Base-by-base conservation (phyloP, 1,140 invertebrate species). In the Drosophila watanabei region DNA sequence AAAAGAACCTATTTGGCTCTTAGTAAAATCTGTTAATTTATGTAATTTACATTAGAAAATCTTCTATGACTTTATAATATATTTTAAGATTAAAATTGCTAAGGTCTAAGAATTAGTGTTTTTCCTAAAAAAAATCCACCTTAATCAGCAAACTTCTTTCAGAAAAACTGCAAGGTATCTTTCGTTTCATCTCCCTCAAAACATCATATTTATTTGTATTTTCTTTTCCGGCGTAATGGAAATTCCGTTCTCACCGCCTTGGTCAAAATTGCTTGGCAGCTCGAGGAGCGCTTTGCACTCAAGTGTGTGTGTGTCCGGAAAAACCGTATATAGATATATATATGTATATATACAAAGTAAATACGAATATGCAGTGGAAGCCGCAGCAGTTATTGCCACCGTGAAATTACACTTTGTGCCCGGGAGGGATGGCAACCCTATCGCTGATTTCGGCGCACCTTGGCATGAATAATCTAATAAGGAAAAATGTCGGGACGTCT, bases 381-480 rank as follows among this genome's bases (percentile, higher is more conserved):
- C 59, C 49, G 54, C 57, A 63, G 41, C 48, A 60, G 45, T 49
- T 61, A 59, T 68, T 69, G 69, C 45, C 52, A 75, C 43, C 65
- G 84, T 78, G 75, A 89, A 85, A 88, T 88, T 76, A 85, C 78
- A 84, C 72, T 78, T 88, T 75, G 65, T 37, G 72, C 85, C 77
- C 20, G 37, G 37, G 37, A 75, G 84, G 64, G 54, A 46, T 48
- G 61, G 35, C 41, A 62, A 62, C 35, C 58, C 32, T 71, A 84
- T 80, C 60, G 64, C 79, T 51, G 43, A 48, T 54, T 56, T 52
- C 30, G 30, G 78, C 59, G 52, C 81, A 84, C 72, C 81, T 78
- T 75, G 51, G 64, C 85, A 65, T 71, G 80, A 79, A 79, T 89
- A 84, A 89, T 85, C 80, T 89, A 88, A 88, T 89, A 79, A 79